Evolutionary conservation across 2,797 vertebrate genomes (phyloP).

Genomic region (Anas bernieri): DNA sequence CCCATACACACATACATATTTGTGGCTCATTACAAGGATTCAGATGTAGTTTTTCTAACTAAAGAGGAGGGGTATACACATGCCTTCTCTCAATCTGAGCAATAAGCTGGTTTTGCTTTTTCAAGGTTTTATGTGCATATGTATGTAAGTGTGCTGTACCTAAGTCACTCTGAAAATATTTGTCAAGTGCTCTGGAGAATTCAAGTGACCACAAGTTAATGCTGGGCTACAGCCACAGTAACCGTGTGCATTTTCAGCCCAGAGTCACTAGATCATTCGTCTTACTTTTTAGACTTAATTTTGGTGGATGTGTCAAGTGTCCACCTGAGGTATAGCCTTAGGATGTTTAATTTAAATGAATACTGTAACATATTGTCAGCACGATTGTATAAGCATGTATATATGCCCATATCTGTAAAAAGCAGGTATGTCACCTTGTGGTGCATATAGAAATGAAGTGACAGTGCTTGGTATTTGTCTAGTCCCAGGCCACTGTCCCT

Average conservation of each 20-base stretch:
- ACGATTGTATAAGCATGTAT: not conserved
- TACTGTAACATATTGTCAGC: not conserved
- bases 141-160: not conserved
- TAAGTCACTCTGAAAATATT: conserved; percentile 25
- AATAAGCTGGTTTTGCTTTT: not conserved
- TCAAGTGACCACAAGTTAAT: not conserved
- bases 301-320: not conserved
- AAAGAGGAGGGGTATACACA: not conserved
- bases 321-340: not conserved
- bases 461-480: not conserved
- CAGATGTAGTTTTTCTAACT: not conserved
- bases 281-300: not conserved
- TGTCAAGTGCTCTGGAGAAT: not conserved
- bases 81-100: not conserved
- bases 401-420: not conserved
- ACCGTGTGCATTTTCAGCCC: not conserved
- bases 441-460: not conserved
- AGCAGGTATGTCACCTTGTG: not conserved
- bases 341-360: not conserved
- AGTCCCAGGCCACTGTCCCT: not conserved
- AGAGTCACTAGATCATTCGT: not conserved
- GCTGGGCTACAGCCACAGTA: not conserved
- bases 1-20: not conserved
- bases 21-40: not conserved
- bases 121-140: not conserved